Base-by-base conservation (phyloP, 2,888 invertebrate genomes). In the Lasioglossum calceatum region DNA sequence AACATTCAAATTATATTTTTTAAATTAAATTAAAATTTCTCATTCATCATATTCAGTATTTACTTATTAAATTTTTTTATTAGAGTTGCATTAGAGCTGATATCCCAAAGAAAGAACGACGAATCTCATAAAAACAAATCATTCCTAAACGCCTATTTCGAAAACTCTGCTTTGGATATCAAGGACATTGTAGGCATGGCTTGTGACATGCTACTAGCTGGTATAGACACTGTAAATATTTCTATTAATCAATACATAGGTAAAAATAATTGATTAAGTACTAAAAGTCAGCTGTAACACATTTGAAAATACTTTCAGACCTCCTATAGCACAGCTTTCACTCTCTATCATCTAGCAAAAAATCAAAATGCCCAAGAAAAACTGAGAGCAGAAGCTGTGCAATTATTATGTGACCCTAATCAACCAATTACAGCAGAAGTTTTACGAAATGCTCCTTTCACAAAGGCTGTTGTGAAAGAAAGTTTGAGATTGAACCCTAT, bases 391-490 rank as follows among this genome's bases (percentile, higher is more conserved):
- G 98, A 99, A 95, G 95, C 97, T 0, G 87, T 91, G 4, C 92
- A 91, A 1, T 94, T 98, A 27, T 93, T 98, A 32, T 96, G 97
- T 0, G 92, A 95, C 61, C 93, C 95, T 58, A 93, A 96, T 77
- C 95, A 96, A 58, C 90, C 95, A 0, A 95, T 98, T 0, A 97
- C 97, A 0, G 93, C 96, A 3, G 97, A 97, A 61, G 95, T 96
- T 2, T 93, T 97, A 75, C 95, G 96, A 39, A 96, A 97, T 79
- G 97, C 98, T 23, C 95, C 96, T 0, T 99, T 98, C 93, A 96
- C 98, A 0, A 97, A 97, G 93, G 97, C 98, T 70, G 97, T 97
- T 89, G 95, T 99, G 1, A 99, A 98, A 94, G 99, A 99, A 95
- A 97, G 97, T 5, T 96, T 98, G 44, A 96, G 98, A 86, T 93